These are phyloP conservation scores for Alexandromys fortis DNA, from an alignment of 2,113 vertebrate genomes.

Conservation along the genomic window DNA sequence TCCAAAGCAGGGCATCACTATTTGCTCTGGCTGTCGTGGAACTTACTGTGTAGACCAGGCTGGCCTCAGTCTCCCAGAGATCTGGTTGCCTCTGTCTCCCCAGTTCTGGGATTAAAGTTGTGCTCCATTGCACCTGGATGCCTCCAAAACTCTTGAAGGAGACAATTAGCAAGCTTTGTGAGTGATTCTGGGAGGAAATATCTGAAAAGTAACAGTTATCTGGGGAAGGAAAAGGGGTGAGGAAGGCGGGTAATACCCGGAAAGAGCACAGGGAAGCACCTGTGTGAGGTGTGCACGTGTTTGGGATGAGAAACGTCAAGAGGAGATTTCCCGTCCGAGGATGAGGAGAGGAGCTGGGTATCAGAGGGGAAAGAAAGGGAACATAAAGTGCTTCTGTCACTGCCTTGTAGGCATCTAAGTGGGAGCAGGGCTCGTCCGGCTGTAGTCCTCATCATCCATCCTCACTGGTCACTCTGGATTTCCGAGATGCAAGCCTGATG, in stretches of 20 bases:
- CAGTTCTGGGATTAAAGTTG: not conserved
- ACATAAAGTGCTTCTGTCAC: not conserved
- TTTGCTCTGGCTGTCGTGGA: not conserved
- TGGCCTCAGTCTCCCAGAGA: not conserved
- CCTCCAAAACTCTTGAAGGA: conserved; percentile 4
- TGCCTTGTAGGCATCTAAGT: not conserved
- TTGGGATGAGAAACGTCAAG: not conserved
- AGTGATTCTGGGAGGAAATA: not conserved
- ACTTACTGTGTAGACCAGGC: not conserved
- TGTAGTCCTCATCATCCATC: not conserved
- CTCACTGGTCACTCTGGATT: not conserved
- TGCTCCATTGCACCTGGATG: not conserved
- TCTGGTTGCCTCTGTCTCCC: not conserved
- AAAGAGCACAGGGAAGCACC: not conserved
- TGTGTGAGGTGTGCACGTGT: rapidly evolving
- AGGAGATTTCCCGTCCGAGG: not conserved
- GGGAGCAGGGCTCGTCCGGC: not conserved
- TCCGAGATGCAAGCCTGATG: not conserved
- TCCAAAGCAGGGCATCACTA: not conserved
- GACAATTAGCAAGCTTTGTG: not conserved
- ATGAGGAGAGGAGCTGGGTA: not conserved
- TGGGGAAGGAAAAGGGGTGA: not conserved
- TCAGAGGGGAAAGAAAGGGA: not conserved
- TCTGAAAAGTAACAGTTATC: not conserved
- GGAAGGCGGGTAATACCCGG: not conserved